Base-by-base conservation (phyloP, 1,140 invertebrate genomes). In the Drosophila hydei region DNA sequence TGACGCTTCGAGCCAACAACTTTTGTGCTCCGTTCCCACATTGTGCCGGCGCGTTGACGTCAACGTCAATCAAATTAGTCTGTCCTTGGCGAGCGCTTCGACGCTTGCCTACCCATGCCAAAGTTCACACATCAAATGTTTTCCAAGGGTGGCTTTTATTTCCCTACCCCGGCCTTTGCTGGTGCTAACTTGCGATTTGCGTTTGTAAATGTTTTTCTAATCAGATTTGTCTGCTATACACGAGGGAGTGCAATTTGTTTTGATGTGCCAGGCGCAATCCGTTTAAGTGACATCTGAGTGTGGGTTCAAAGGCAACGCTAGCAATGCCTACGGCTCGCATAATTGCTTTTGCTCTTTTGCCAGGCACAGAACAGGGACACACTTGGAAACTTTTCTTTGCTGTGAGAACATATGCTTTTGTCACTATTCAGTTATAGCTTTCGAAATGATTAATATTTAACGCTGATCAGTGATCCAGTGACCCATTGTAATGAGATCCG, bases 151-250 rank as follows among this genome's bases (percentile, higher is more conserved):
- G 80, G 54, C 50, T 48, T 16, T 59, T 8, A n/a, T 63, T 52
- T 56, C 43, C n/a, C 9, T 7, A 12, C 0, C 21, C n/a, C 27
- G 14, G 40, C 42, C 27, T 50, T 21, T 21, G 14, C 30, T 9
- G 25, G 23, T 62, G 70, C 77, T 77, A 87, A 85, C 81, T 85
- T 80, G 77, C 80, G 80, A 85, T 85, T 85, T 85, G 80, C 81
- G 81, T 87, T 74, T 80, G 81, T 87, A 87, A 85, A 80, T 85
- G 80, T 85, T 85, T 77, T 85, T 63, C 81, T 87, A 85, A 85
- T 85, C 81, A 87, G 81, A 85, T 85, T 85, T 87, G 74, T 75
- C 64, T 59, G 69, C 42, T 77, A 64, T 77, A 45, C 80, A 61
- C 81, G 14, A 63, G 81, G 81, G 81, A 88, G 74, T 69, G 65